These are phyloP conservation scores for Zosterops japonicus DNA, from an alignment of 2,113 vertebrate genomes.

Conservation along the genomic window DNA sequence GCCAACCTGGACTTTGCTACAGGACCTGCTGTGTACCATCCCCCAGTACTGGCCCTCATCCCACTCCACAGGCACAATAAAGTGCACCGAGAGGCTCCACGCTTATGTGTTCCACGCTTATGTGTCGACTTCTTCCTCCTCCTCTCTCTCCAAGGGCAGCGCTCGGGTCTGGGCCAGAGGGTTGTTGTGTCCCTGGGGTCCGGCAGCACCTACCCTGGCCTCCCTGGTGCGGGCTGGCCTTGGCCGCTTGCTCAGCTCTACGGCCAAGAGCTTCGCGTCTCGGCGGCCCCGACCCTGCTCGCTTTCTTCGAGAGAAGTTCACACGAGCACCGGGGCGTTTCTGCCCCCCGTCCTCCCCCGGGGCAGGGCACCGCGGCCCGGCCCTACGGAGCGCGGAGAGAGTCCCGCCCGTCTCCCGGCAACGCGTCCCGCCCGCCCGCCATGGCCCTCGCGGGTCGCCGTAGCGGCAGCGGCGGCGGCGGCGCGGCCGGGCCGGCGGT, in stretches of 20 bases:
- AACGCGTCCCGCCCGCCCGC: neutral
- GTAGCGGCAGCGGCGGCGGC: neutral
- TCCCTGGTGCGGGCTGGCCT: neutral
- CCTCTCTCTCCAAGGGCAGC: neutral
- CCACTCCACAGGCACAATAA: neutral
- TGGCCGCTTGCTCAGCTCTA: neutral
- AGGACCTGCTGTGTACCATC: rapidly evolving
- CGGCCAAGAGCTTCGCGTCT: neutral
- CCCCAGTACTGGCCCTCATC: no score
- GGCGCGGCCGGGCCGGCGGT: neutral
- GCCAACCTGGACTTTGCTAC: rapidly evolving
- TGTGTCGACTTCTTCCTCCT: neutral
- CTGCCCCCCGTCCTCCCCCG: neutral
- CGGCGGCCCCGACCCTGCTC: no score
- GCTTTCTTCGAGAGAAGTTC: neutral
- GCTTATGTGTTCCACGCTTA: rapidly evolving
- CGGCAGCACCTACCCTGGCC: neutral
- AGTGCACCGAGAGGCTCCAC: neutral
- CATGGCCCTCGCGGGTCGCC: conserved; percentile 7
- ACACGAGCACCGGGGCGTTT: neutral
- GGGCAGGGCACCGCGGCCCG: neutral
- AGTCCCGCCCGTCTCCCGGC: neutral
- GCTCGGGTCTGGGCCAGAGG: neutral
- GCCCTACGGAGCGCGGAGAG: neutral
- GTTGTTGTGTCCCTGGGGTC: neutral